phyloP scores from a whole-genome alignment of 2,888 invertebrate species.

The Selenia dentaria region DNA sequence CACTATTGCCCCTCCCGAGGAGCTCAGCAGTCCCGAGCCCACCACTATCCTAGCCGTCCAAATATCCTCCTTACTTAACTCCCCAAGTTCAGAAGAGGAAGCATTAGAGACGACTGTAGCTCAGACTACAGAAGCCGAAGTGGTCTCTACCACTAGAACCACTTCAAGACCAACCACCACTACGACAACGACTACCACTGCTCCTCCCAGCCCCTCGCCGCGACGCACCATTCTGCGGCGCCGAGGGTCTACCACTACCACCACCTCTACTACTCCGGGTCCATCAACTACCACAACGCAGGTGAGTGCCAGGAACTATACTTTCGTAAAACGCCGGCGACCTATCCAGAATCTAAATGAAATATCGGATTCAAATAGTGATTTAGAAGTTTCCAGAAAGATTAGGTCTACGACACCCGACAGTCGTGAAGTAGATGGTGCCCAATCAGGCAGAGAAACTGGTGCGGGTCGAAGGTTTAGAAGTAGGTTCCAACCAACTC shows the following conservation, averaged over 20 bases:
- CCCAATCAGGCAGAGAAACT: constrained; percentile 40
- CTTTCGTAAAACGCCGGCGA: constrained; percentile 71
- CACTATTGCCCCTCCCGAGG: constrained; percentile 48
- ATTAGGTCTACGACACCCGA: constrained; percentile 79
- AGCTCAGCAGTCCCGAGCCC: constrained; percentile 57
- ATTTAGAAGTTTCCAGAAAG: constrained; percentile 56
- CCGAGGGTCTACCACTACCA: constrained; percentile 53
- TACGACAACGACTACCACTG: constrained; percentile 45
- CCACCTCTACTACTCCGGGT: constrained; percentile 49
- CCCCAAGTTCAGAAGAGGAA: constrained; percentile 52
- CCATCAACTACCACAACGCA: constrained; percentile 59
- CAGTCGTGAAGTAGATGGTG: constrained; percentile 64
- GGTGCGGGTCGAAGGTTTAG: constrained; percentile 48
- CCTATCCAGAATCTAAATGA: constrained; percentile 68
- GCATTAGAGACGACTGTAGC: constrained; percentile 47
- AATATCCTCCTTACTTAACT: constrained; percentile 74
- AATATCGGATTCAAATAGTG: constrained; percentile 63
- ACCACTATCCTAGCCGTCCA: constrained; percentile 74
- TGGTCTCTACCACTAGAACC: constrained; percentile 49
- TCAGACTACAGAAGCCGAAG: constrained; percentile 47
- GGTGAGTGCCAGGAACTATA: constrained; percentile 85
- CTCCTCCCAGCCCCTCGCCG: constrained; percentile 39
- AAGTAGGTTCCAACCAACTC: constrained; percentile 50
- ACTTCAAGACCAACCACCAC: constrained; percentile 45
- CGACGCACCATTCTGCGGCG: constrained; percentile 55